These are phyloP conservation scores for Cremastobaeus sp. DNA, from an alignment of 2,888 invertebrate species.

Conservation along the genomic window DNA sequence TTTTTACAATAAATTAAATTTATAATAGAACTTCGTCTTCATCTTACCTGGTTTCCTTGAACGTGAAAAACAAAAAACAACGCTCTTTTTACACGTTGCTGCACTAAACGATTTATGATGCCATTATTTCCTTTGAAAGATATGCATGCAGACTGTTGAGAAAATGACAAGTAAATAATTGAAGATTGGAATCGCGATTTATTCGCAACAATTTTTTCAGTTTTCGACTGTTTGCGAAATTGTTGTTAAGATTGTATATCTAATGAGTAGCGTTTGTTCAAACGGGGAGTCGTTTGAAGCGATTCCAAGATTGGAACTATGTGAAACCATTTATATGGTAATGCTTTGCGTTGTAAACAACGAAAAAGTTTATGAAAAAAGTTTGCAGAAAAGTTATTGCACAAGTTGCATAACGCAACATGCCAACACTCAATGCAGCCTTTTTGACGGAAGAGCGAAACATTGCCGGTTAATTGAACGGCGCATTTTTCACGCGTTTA, in stretches of 20 bases:
- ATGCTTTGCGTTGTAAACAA: constrained; percentile 18
- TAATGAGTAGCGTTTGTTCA: no score
- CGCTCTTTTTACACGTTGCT: no score
- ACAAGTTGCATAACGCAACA: constrained; percentile 10
- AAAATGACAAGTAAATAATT: no score
- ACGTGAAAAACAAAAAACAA: no score
- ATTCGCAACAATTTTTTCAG: background rate
- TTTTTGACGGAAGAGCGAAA: constrained; percentile 14
- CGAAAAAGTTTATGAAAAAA: constrained; percentile 34
- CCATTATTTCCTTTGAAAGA: background rate
- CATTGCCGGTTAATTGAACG: background rate
- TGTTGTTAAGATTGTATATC: no score
- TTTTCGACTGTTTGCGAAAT: background rate
- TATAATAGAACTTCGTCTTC: no score
- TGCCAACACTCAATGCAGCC: constrained; percentile 1
- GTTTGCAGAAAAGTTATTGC: constrained; percentile 23
- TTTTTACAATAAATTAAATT: no score
- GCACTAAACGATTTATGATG: background rate
- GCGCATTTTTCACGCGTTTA: background rate
- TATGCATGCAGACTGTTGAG: no score
- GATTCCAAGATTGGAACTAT: background rate
- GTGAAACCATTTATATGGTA: constrained; percentile 27
- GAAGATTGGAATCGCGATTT: no score
- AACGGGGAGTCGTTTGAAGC: background rate
- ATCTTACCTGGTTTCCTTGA: no score